Base-by-base conservation (phyloP, 2,113 vertebrate species). In the Tachysurus fulvidraco region DNA sequence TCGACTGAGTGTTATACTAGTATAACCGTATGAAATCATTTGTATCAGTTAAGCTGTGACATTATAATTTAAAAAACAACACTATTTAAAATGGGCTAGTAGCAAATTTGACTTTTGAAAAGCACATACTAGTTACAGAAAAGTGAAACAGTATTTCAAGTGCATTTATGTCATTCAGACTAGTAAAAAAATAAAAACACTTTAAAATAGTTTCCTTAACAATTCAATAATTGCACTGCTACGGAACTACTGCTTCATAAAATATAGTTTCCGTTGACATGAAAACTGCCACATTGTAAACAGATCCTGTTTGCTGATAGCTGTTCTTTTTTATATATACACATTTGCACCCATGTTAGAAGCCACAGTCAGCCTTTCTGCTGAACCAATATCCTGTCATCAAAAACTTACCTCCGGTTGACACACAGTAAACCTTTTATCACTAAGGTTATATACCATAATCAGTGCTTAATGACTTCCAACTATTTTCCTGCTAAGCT, bases 381-480 rank as follows among this genome's bases (percentile, higher is more conserved):
- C 54, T 41, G 11, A 4, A 19, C 30, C 78, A 80, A 59, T 80
- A 80, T 80, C 78, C 78, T 59, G 54, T 80, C 52, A 28, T 57
- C 0, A 79, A 36, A 57, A 57, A 12, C 28, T 36, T 55, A 36
- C 52, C n/a, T 19, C 7, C 19, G 36, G 7, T 19, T 60, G 78
- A 11, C 28, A 28, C 30, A 23, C 30, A 80, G 19, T 59, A 59
- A 80, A 79, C 28, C 21, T 57, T 57, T 81, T 80, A 80, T 36
- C n/a, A 79, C 12, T 52, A 52, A 52, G 46, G 0, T 16, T 46
- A 74, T 46, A 74, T 46, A 46, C 44, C 12, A n/a, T 50, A 52
- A 74, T 50, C 41, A 74, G 41, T 50, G 21, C 25, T 17, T 80
- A 59, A 41, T 44, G 10, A 81, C 14, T 41, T 81, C 30, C 30